Base-by-base conservation (phyloP, 2,113 vertebrate genomes). In the Eulacestoma nigropectus region DNA sequence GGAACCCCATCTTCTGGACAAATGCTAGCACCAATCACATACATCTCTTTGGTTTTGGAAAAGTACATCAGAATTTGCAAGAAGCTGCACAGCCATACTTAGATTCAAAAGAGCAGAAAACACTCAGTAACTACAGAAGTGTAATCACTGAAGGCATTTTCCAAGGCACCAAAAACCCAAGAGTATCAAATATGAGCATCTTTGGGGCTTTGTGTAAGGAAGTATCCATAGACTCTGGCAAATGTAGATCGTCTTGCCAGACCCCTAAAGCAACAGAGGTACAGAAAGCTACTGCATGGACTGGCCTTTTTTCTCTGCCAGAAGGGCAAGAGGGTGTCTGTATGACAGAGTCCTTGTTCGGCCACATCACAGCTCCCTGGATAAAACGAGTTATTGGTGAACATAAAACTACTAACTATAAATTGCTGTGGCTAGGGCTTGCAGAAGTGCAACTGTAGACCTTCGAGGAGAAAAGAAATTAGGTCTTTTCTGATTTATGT, bases 281-380 rank as follows among this genome's bases (percentile, higher is more conserved):
- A 39, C 0, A 1, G 18, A 20, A 60, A 65, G 5, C 17, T 16
- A 46, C 30, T 0, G 1, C 17, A 15, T 0, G 0, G 33, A 44
- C 32, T 35, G 72, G 30, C 13, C 29, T 74, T 87, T 64, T 46
- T 21, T 11, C 44, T 79, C 30, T 55, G 35, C 16, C 63, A 59
- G 30, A 60, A 52, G 29, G 30, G 22, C 26, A 62, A 74, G 47
- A 78, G 3, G 8, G 14, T 33, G 32, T 49, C 14, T 72, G 37
- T 6, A 1, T 53, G 65, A 65, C 19, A 78, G 42, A 44, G 42
- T 21, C 37, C 20, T 49, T 33, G 44, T 29, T 64, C 47, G 68
- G 42, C 46, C 59, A 52, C 33, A 39, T 41, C 44, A 32, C 29
- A 21, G 32, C 47, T 90, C 35, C 41, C 69, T 57, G 37, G 25